These are phyloP conservation scores for Phymatocera aterrima DNA, from an alignment of 2,888 invertebrate species.

Conservation along the genomic window DNA sequence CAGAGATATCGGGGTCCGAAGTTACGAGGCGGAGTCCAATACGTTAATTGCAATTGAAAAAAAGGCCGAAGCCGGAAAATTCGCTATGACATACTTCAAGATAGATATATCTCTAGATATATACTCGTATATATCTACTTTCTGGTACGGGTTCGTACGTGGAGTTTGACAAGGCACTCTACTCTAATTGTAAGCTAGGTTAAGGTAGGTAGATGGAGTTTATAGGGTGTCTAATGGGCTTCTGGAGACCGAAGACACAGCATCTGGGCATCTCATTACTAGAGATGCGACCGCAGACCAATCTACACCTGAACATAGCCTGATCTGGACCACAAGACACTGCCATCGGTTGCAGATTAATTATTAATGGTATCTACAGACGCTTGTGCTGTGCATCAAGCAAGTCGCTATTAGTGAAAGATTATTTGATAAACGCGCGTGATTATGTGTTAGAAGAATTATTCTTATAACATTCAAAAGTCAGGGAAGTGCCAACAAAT, in stretches of 20 bases:
- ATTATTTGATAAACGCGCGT: too few species aligned
- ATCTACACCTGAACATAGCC: conserved; percentile 64
- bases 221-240: conserved; percentile 70
- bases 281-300: conserved; percentile 73
- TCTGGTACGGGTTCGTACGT: neutral
- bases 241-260: conserved; percentile 72
- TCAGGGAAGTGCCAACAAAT: neutral
- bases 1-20: neutral
- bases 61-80: too few species aligned
- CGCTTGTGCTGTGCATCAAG: too few species aligned
- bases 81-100: too few species aligned
- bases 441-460: too few species aligned
- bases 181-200: neutral
- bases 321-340: conserved; percentile 31
- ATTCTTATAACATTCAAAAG: too few species aligned
- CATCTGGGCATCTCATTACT: conserved; percentile 73
- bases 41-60: neutral
- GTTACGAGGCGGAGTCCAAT: neutral
- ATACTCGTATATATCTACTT: too few species aligned
- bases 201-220: conserved; percentile 55
- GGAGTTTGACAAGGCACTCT: neutral
- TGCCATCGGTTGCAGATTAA: neutral
- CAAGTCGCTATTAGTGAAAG: neutral
- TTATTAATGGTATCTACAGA: neutral
- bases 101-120: neutral